These are phyloP conservation scores for Phalangium opilio DNA, from an alignment of 2,888 invertebrate species.

Conservation along the genomic window DNA sequence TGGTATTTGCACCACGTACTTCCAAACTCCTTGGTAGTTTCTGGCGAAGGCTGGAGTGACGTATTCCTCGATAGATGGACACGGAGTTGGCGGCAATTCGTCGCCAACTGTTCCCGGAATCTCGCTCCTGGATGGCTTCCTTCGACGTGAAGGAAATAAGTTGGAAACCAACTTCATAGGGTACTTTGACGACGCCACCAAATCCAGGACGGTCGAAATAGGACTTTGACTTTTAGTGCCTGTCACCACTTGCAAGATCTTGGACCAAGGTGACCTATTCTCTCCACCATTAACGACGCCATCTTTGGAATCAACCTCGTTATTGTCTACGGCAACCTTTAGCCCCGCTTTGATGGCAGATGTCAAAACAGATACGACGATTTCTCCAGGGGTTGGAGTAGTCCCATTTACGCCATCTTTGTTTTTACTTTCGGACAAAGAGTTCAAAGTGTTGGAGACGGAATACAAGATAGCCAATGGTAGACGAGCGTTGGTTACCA, in stretches of 20 bases:
- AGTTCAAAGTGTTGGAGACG: too few relatives aligned
- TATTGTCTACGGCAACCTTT: too few relatives aligned
- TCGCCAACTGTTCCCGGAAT: background rate
- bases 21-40: conserved; percentile 74
- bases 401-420: too few relatives aligned
- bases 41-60: conserved; percentile 76
- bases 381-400: too few relatives aligned
- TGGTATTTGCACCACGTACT: conserved; percentile 86
- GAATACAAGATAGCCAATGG: too few relatives aligned
- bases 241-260: conserved; percentile 12
- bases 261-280: conserved; percentile 14
- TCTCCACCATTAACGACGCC: conserved; percentile 5
- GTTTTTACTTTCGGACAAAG: too few relatives aligned
- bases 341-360: too few relatives aligned
- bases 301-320: too few relatives aligned
- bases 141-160: conserved; percentile 9
- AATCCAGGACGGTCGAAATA: conserved; percentile 9
- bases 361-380: too few relatives aligned
- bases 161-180: conserved; percentile 9
- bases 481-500: too few relatives aligned
- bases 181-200: conserved; percentile 12
- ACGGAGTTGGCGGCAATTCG: conserved; percentile 60
- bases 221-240: conserved; percentile 10
- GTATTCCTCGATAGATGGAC: conserved; percentile 81
- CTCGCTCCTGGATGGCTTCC: conserved; percentile 8